Evolutionary conservation across 2,797 vertebrate genomes (phyloP).

Genomic region (Eptatretus atami): DNA sequence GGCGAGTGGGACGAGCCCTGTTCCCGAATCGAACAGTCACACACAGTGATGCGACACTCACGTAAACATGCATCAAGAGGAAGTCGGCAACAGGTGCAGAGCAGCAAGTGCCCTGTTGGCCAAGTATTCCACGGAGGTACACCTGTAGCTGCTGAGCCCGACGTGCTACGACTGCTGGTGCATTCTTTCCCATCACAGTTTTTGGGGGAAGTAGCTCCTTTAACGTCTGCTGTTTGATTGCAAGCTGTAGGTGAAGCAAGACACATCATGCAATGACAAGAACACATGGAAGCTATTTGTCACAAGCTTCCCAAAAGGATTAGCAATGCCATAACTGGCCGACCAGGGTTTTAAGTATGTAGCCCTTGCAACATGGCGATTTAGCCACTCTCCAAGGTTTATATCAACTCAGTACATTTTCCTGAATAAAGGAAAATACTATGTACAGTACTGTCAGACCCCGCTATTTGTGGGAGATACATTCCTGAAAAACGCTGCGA

Average conservation of each 20-base stretch:
- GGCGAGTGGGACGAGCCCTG: too few relatives aligned
- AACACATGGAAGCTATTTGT: neutral
- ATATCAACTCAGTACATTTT: too few relatives aligned
- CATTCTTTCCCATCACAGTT: constrained; percentile 93
- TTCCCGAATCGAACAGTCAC: too few relatives aligned
- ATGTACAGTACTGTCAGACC: too few relatives aligned
- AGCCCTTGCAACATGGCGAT: too few relatives aligned
- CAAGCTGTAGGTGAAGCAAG: constrained; percentile 23
- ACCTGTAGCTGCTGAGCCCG: constrained; percentile 66
- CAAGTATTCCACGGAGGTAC: constrained; percentile 54
- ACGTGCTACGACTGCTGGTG: constrained; percentile 61
- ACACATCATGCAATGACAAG: neutral
- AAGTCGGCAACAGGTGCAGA: constrained; percentile 16
- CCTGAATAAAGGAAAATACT: too few relatives aligned
- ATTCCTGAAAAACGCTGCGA: too few relatives aligned
- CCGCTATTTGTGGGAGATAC: too few relatives aligned
- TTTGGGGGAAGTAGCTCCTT: constrained; percentile 64
- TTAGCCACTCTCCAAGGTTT: too few relatives aligned
- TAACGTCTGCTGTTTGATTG: constrained; percentile 50
- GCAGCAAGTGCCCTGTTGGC: constrained; percentile 4
- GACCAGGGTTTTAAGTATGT: neutral
- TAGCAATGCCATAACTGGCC: neutral
- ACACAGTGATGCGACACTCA: constrained; percentile 22
- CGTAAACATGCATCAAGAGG: constrained; percentile 61
- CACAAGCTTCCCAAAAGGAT: neutral